These are phyloP conservation scores for Hemithea aestivaria DNA, from an alignment of 2,888 invertebrate genomes.

Conservation along the genomic window DNA sequence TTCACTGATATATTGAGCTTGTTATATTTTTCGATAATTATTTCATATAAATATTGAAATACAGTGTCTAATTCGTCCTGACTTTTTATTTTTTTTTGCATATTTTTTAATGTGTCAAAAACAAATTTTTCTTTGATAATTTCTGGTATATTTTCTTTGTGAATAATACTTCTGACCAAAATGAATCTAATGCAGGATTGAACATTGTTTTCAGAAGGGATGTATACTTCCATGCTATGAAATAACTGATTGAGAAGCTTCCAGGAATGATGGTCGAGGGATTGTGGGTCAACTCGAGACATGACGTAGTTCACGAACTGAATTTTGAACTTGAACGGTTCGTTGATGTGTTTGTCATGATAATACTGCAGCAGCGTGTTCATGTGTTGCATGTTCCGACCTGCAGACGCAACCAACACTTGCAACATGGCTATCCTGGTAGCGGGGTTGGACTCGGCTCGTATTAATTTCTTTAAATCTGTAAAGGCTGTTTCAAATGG, in stretches of 20 bases:
- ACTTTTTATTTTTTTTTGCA: conserved; percentile 34
- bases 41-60: conserved; percentile 45
- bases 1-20: conserved; percentile 29
- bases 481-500: conserved; percentile 48
- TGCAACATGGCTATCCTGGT: conserved; percentile 46
- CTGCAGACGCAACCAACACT: conserved; percentile 44
- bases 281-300: conserved; percentile 34
- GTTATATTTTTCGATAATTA: conserved; percentile 29
- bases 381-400: conserved; percentile 36
- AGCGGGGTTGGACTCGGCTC: conserved; percentile 41
- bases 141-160: conserved; percentile 43
- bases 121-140: conserved; percentile 47
- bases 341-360: conserved; percentile 55
- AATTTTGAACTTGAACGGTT: conserved; percentile 52
- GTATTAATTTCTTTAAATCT: conserved; percentile 48
- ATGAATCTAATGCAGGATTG: conserved; percentile 47
- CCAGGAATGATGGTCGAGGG: conserved; percentile 48
- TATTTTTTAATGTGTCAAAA: conserved; percentile 40
- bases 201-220: conserved; percentile 46
- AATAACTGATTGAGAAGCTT: conserved; percentile 51
- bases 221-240: conserved; percentile 57
- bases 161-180: conserved; percentile 47
- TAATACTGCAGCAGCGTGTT: conserved; percentile 46
- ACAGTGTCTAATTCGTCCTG: conserved; percentile 40
- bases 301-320: conserved; percentile 48